These are phyloP conservation scores for Drosophila athabasca DNA, from an alignment of 1,140 invertebrate genomes.

Conservation along the genomic window DNA sequence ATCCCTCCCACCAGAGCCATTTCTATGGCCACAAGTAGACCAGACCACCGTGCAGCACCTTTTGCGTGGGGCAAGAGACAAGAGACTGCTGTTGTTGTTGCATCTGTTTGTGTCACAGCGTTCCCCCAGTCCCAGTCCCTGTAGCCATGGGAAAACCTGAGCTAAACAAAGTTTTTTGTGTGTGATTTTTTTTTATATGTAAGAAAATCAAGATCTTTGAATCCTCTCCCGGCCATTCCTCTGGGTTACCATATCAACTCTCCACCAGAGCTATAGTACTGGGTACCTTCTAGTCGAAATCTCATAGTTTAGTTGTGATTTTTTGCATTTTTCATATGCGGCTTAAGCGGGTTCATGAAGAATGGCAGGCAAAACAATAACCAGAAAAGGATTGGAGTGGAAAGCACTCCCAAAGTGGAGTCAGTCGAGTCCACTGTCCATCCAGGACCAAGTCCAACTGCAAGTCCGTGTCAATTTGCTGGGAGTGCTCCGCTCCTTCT, in stretches of 20 bases:
- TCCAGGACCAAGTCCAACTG: slow-evolving; percentile 3
- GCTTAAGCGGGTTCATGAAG: slow-evolving; percentile 24
- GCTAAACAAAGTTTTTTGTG: slow-evolving; percentile 75
- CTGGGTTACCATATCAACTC: no score
- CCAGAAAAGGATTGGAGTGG: slow-evolving; percentile 5
- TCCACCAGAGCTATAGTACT: no score
- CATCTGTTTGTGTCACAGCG: slow-evolving; percentile 3
- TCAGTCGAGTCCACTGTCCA: background rate
- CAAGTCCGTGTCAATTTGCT: slow-evolving; percentile 59
- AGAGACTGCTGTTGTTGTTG: background rate
- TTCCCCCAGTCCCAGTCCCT: background rate
- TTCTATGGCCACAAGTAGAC: slow-evolving; percentile 18
- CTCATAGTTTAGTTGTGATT: slow-evolving; percentile 9
- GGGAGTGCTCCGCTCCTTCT: slow-evolving; percentile 16
- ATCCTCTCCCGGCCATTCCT: no score
- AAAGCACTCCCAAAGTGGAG: slow-evolving; percentile 1
- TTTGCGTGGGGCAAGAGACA: slow-evolving; percentile 18
- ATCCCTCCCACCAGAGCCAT: slow-evolving; percentile 3
- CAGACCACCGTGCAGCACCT: slow-evolving; percentile 24
- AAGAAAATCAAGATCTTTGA: no score
- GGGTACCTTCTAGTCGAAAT: no score
- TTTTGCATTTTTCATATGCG: slow-evolving; percentile 73
- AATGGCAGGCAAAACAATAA: slow-evolving; percentile 28
- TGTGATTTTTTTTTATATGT: slow-evolving; percentile 40
- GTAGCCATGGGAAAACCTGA: slow-evolving; percentile 39